Evolutionary conservation across 2,113 vertebrate genomes (phyloP), one percentile per base, ranked within the genome.

Genomic region (Oenanthe oenanthe): DNA sequence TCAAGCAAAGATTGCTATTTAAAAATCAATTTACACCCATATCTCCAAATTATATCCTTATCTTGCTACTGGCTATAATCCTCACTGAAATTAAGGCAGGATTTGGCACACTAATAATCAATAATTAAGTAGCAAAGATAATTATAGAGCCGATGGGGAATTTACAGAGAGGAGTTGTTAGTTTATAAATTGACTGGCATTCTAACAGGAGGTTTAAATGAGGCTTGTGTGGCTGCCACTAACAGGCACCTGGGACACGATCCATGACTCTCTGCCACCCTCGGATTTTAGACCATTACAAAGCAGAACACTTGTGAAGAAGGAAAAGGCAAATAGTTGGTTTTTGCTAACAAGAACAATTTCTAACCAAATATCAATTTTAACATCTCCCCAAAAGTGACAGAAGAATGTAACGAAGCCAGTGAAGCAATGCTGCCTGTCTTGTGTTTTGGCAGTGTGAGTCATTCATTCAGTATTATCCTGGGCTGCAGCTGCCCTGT

Each of bases 121-220:
- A 91, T 90, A 95, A 96, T 96, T 96, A 85, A 95, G 62, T 60
- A 94, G 57, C 31, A 68, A 81, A 57, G 61, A 88, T 84, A 94
- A 96, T 95, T 96, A 92, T 42, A 88, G 68, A 65, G 34, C 50
- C 42, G 1, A 67, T 56, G 38, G 68, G 65, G 88, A 96, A 95
- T 84, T 88, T 88, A 93, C 57, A 93, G 80, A 93, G 61, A 77
- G 48, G 34, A 89, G 40, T 4, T 84, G 63, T 77, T 92, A 75
- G 63, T 91, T 92, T 94, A 74, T 85, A 95, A 92, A 92, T 68
- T 70, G 54, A 95, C 94, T 92, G 91, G 34, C 84, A 70, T 88
- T 95, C 77, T 91, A 91, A 93, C 13, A 6, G 57, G 71, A 93
- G 32, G 93, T 91, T 82, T 82, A 63, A 87, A 91, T 21, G 13